Percentiles rank a stretch among this genome's conserved stretches.
Evolutionary conservation across 2,797 vertebrate species (phyloP).

Genomic region (Fringilla coelebs): DNA sequence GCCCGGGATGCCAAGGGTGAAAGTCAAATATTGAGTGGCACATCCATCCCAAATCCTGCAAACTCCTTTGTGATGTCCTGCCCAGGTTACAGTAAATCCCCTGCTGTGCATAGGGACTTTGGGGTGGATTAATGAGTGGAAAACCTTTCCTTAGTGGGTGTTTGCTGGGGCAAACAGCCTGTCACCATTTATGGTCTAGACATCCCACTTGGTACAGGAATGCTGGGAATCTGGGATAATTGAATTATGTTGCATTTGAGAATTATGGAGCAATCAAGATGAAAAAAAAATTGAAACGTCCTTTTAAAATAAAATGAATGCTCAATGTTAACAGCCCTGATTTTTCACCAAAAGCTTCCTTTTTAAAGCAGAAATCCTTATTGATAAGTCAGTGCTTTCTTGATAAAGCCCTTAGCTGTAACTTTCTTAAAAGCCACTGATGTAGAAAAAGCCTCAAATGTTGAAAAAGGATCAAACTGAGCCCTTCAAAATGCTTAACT

Average conservation of each 20-base stretch:
- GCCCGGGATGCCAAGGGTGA: accelerated
- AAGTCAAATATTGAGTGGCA: neutral
- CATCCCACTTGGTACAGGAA: neutral
- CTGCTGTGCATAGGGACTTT: neutral
- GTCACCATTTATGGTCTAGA: neutral
- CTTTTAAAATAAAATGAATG: neutral
- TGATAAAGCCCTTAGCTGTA: neutral
- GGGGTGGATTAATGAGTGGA: neutral
- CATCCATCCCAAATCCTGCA: neutral
- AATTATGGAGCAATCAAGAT: neutral
- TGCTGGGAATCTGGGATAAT: neutral
- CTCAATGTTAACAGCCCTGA: neutral
- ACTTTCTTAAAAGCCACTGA: neutral
- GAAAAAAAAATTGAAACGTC: neutral
- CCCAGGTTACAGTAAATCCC: neutral
- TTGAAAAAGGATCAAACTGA: neutral
- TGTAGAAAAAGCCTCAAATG: neutral
- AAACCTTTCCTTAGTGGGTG: neutral
- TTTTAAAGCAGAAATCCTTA: neutral
- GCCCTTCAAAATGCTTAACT: neutral
- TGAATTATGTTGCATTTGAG: neutral
- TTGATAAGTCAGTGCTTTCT: neutral
- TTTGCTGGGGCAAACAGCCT: neutral
- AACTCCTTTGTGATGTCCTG: neutral
- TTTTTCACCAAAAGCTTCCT: neutral